A percentile compares a stretch with the other conserved stretches of the same genome.
Conservation (phyloP, 2,888 invertebrate genomes). For the Monopis laevigella region DNA sequence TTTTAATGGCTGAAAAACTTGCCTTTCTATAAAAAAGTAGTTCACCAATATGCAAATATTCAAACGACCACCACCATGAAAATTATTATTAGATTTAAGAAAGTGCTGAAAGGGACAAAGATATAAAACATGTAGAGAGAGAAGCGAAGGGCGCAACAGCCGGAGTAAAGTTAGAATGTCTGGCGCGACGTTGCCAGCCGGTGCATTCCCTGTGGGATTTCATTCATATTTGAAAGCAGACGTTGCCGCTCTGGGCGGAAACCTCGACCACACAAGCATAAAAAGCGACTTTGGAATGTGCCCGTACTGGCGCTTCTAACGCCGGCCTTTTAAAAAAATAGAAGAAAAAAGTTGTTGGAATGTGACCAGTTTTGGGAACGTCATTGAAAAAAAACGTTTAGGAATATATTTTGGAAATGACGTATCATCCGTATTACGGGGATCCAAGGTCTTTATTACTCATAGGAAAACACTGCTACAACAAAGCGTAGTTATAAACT, state of each 20-base stretch:
- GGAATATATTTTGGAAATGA: not conserved
- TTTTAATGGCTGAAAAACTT: no score
- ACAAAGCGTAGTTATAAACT: no score
- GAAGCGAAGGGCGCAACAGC: conserved; percentile 7
- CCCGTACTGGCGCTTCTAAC: conserved; percentile 60
- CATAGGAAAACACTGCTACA: no score
- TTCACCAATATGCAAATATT: no score
- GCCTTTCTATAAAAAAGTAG: no score
- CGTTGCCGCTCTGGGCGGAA: conserved; percentile 66
- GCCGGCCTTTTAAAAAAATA: no score
- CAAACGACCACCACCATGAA: not conserved
- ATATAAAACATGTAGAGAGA: not conserved
- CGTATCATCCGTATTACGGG: no score
- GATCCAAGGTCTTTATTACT: no score
- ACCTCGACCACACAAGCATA: conserved; percentile 66
- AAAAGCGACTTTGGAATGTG: conserved; percentile 64
- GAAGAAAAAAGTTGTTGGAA: conserved; percentile 26
- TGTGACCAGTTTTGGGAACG: conserved; percentile 7
- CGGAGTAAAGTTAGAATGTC: conserved; percentile 58
- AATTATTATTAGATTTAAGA: conserved; percentile 2
- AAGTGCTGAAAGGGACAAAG: not conserved
- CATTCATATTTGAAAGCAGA: conserved; percentile 66
- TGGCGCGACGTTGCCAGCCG: conserved; percentile 60
- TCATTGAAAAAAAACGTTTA: conserved; percentile 1
- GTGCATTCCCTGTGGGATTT: conserved; percentile 59